Conservation (phyloP, 2,113 vertebrate genomes). For the Coracopsis vasa region DNA sequence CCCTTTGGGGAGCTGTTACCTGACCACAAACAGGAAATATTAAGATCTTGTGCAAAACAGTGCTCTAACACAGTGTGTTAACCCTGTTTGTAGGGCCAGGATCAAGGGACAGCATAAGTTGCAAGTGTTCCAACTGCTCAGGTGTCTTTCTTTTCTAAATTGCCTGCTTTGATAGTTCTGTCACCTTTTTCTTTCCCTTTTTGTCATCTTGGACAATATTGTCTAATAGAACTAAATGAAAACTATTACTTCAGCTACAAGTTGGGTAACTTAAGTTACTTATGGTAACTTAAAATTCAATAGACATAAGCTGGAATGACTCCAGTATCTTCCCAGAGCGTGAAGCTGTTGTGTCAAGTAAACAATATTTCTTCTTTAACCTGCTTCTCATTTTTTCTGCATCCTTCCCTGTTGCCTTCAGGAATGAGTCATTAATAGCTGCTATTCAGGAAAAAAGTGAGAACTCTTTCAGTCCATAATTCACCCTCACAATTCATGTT, state of each 20-base stretch:
- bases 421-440: slow-evolving; percentile 17
- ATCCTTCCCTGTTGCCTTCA: not conserved
- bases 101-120: not conserved
- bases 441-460: not conserved
- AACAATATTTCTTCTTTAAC: not conserved
- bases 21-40: not conserved
- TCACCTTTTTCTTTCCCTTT: rapidly evolving
- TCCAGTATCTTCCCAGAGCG: not conserved
- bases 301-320: not conserved
- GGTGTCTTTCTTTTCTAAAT: not conserved
- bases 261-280: not conserved
- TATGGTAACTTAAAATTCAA: not conserved
- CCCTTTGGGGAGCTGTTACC: not conserved
- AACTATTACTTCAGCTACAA: not conserved
- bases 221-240: not conserved
- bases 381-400: not conserved
- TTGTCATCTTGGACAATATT: not conserved
- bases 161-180: not conserved
- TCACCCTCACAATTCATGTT: not conserved
- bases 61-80: not conserved
- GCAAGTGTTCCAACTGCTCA: too few species aligned
- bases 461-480: slow-evolving; percentile 28
- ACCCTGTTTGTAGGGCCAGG: not conserved
- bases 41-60: not conserved
- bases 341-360: not conserved